Evolutionary conservation across 2,888 invertebrate species (phyloP).

Genomic region (Scrobipalpa atriplicella): DNA sequence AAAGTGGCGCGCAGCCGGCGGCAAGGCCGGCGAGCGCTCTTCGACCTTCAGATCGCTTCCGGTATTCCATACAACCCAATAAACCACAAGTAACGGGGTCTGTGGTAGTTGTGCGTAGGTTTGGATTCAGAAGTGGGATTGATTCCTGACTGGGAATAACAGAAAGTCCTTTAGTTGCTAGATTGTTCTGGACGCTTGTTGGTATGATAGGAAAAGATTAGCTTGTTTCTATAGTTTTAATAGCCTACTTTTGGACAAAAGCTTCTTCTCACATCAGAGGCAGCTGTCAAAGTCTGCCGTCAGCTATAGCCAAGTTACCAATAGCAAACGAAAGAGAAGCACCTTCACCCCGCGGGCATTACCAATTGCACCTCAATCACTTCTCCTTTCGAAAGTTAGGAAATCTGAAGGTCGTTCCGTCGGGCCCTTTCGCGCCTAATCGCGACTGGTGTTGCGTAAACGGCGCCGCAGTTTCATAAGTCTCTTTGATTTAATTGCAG

Average conservation of each 20-base stretch:
- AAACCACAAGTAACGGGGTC: too few relatives aligned
- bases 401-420: slow-evolving; percentile 45
- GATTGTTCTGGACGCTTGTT: too few relatives aligned
- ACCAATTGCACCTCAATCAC: slow-evolving; percentile 30
- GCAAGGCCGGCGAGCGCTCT: slow-evolving; percentile 74
- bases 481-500: slow-evolving; percentile 49
- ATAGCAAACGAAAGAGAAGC: slow-evolving; percentile 3
- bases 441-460: slow-evolving; percentile 48
- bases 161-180: too few relatives aligned
- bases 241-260: too few relatives aligned
- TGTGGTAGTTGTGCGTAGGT: too few relatives aligned
- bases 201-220: too few relatives aligned
- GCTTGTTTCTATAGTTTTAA: too few relatives aligned
- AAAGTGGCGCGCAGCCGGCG: slow-evolving; percentile 73
- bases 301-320: not conserved
- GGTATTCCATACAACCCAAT: slow-evolving; percentile 45
- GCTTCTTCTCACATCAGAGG: too few relatives aligned
- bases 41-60: slow-evolving; percentile 74
- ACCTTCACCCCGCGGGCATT: not conserved
- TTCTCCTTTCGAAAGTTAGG: slow-evolving; percentile 43
- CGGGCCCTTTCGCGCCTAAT: slow-evolving; percentile 50
- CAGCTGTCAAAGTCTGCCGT: too few relatives aligned
- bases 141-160: too few relatives aligned
- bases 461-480: slow-evolving; percentile 43
- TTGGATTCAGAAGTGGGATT: too few relatives aligned